Evolutionary conservation across 1,140 invertebrate genomes (phyloP), one percentile per base, ranked within the genome.

Genomic region (Manduca sexta): DNA sequence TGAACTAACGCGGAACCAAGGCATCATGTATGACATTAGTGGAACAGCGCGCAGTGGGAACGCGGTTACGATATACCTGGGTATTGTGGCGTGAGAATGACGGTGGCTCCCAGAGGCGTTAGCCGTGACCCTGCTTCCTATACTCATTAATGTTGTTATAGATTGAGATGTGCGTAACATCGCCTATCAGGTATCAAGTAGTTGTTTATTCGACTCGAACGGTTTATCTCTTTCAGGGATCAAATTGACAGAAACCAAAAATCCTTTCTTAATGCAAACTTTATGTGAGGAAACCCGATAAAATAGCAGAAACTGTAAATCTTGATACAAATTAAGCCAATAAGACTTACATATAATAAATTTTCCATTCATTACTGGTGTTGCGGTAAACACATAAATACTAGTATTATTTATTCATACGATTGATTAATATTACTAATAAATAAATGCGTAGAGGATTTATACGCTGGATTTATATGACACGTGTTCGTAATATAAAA

Each of bases 1-100:
- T 29, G 26, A 43, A n/a, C n/a, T n/a, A n/a, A 59, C 49, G 37
- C 58, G 62, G 62, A 61, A 61, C 41, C 52, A 43, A 58, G 49
- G 55, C 38, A 55, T 59, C 56, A 66, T 42, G 52, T 55, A 21
- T 47, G 57, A 56, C 54, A 47, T 61, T 52, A 50, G 49, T 56
- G 43, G 56, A 52, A 29, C 41, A 34, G 18, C 21, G 11, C 43
- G 50, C 29, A 43, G 52, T 40, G 46, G 37, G 64, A 70, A 73
- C 54, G 43, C 33, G 54, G 40, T 39, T 45, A 45, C 15, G 35
- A 48, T 56, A 54, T 39, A n/a, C n/a, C n/a, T 39, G 37, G 35
- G 42, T 26, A 69, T 74, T 74, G 62, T 72, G 54, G 54, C 59
- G 68, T 72, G 69, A 49, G 71, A 69, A 69, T 58, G 41, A 56